These are phyloP conservation scores for Edolisoma coerulescens DNA, from an alignment of 2,113 vertebrate genomes.

Conservation along the genomic window DNA sequence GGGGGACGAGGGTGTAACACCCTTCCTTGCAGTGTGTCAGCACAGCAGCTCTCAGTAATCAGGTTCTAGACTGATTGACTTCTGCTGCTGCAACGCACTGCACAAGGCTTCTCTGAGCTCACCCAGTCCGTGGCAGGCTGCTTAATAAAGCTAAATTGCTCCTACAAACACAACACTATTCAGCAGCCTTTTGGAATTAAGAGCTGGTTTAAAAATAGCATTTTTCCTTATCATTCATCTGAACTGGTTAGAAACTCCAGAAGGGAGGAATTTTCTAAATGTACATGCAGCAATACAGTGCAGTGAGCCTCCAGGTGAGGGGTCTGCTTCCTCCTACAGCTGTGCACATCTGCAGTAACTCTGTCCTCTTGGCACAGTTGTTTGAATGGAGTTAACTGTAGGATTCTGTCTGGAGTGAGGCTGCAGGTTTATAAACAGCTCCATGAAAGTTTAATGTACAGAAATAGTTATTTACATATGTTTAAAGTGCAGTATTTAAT, in stretches of 20 bases:
- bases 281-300: background rate
- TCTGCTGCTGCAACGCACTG: background rate
- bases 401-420: background rate
- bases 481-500: background rate
- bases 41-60: background rate
- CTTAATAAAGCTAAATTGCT: constrained; percentile 62
- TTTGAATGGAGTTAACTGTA: background rate
- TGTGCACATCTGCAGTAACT: background rate
- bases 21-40: background rate
- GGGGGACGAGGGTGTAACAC: background rate
- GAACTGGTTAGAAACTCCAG: constrained; percentile 4
- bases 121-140: background rate
- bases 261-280: constrained; percentile 39
- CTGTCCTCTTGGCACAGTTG: background rate
- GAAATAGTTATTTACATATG: background rate
- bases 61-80: background rate
- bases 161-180: constrained; percentile 16
- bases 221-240: constrained; percentile 12
- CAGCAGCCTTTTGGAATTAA: constrained; percentile 48
- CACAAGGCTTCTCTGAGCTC: background rate
- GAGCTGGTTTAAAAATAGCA: constrained; percentile 21
- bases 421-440: background rate
- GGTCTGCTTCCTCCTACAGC: background rate
- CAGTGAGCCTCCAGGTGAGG: background rate
- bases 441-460: background rate